Evolutionary conservation across 2,113 vertebrate species (phyloP), one percentile per base, ranked within the genome.

Genomic region (Dipodomys merriami): DNA sequence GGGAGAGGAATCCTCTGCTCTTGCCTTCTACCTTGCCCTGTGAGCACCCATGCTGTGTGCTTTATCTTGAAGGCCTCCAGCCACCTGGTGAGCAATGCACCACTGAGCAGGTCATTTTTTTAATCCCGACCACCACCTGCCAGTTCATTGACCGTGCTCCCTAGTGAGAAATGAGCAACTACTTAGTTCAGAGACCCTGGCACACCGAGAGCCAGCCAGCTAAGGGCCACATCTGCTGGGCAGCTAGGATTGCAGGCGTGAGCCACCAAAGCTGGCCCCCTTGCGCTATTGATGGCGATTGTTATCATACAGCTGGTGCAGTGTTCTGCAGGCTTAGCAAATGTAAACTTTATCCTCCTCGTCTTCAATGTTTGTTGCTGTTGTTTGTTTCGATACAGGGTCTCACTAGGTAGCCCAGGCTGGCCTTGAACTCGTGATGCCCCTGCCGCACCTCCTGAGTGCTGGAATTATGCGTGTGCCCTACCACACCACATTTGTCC

Each of bases 111-210:
- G 94, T 93, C 94, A 83, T 91, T 93, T 93, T 39, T 97, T 96
- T 93, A 96, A 9, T 96, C 94, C 5, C 0, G 85, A 91, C 80
- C 9, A 6, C 92, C 97, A 96, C 95, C 97, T 97, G 96, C 95
- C n/a, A 91, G 95, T 77, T 94, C 85, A 53, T 94, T 94, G 94
- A 95, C 94, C 95, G 94, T 95, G 96, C 93, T 95, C 1, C 39
- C 91, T 87, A 74, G 88, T 68, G 85, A 90, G 96, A 80, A 93
- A 96, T 96, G 92, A 94, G 84, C n/a, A 2, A 15, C 65, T 62
- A 91, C 90, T 94, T 96, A 97, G 92, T 93, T 89, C n/a, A 39
- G 77, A 90, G 84, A 82, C 81, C 87, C 83, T 3, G 44, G 88
- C 85, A 78, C 81, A 74, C 2, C 6, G 85, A 76, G 65, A 73